Evolutionary conservation across 2,888 invertebrate species (phyloP), one percentile per base, ranked within the genome.

Genomic region (Ethmia dodecea): DNA sequence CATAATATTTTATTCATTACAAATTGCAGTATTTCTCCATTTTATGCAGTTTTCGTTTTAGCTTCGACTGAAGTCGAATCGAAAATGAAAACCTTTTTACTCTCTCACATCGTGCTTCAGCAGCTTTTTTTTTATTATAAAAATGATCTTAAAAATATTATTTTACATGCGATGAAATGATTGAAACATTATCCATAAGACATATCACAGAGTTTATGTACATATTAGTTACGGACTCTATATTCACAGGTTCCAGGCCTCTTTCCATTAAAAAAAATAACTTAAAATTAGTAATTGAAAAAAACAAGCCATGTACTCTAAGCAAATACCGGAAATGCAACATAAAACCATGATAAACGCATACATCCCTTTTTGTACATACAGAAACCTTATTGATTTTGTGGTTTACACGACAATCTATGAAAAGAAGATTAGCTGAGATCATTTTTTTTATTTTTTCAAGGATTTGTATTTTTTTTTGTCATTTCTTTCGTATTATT

Each of bases 401-500:
- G 29, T 38, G 28, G 36, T 42, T 37, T 34, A 31, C 27, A 33
- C 30, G 20, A 38, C 40, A 31, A 35, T 16, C 20, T 12, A 35
- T 42, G 37, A 45, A 48, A 48, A 42, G 47, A 51, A 53, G 49
- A 37, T 48, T 48, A 58, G 47, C 55, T 71, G 78, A 79, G 78
- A 78, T 78, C 78, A 64, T 70, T 70, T 77, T 77, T 75, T 78
- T 52, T 54, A 43, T 57, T 64, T 74, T 74, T 74, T 70, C 50
- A 37, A 26, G 54, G 45, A 60, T 72, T 68, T 77, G 57, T 73
- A 63, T 56, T 66, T 75, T 72, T 71, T 78, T 78, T 73, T 73
- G 60, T 68, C 55, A 63, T 72, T 72, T 73, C 62, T 61, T 52
- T 45, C 45, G n/a, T n/a, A n/a, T n/a, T 65, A 34, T 70, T 70